Percentiles rank a stretch among this genome's conserved stretches.
Conservation (phyloP, 2,888 invertebrate species). For the Mythimna vitellina region DNA sequence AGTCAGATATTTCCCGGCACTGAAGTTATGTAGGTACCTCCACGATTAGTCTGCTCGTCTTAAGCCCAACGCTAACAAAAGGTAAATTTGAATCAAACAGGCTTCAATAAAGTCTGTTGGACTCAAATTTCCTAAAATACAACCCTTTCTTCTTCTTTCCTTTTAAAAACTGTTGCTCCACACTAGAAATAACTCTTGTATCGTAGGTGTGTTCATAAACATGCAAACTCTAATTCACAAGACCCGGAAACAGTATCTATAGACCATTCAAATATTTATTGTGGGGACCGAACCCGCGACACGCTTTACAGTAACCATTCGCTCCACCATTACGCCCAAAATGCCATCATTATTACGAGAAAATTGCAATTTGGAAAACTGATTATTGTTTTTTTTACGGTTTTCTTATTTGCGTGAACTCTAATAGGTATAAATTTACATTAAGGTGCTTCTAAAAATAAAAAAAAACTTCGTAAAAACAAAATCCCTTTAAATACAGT, state of each 20-base stretch:
- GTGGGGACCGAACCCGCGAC: no score
- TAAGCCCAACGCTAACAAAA: conserved; percentile 2
- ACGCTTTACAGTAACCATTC: no score
- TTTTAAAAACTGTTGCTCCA: no score
- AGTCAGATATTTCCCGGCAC: conserved; percentile 31
- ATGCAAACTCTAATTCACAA: no score
- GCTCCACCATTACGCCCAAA: no score
- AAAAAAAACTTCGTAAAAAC: conserved; percentile 3
- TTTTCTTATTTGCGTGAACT: not conserved
- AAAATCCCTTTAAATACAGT: conserved; percentile 1
- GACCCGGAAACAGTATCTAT: no score
- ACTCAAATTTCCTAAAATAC: conserved; percentile 17
- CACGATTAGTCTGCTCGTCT: conserved; percentile 18
- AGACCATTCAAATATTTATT: no score
- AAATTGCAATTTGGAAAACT: not conserved
- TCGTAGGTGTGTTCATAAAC: no score
- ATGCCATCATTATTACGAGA: not conserved
- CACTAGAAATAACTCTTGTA: no score
- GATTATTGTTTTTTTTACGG: not conserved
- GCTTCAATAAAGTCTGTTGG: conserved; percentile 24
- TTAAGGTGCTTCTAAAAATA: not conserved
- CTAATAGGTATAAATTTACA: not conserved
- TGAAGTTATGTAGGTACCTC: not conserved
- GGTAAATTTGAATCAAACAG: no score
- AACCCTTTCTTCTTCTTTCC: no score